phyloP scores from a whole-genome alignment of 2,888 invertebrate species.

The Trilocha varians region DNA sequence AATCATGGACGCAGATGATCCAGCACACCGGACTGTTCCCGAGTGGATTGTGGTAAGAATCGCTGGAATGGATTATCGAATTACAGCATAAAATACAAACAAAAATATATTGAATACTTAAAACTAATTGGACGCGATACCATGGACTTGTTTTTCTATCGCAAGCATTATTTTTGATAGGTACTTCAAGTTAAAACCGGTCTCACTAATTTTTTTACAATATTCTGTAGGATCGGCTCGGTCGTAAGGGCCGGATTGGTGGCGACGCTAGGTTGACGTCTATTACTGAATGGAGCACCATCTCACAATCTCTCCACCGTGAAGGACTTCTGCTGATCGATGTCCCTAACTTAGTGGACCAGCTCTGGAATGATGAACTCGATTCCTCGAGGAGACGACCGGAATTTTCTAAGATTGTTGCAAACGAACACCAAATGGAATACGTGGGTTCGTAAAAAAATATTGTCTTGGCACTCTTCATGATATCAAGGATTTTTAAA shows the following conservation, averaged over 20 bases:
- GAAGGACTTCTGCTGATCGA: constrained; percentile 69
- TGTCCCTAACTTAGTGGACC: constrained; percentile 82
- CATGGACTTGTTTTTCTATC: no score
- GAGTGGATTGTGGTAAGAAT: constrained; percentile 77
- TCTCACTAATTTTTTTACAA: no score
- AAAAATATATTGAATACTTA: no score
- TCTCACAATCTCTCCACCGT: constrained; percentile 70
- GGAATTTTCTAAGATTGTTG: constrained; percentile 73
- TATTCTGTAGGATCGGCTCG: constrained; percentile 35
- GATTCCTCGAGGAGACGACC: constrained; percentile 61
- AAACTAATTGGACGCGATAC: no score
- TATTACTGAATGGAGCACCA: constrained; percentile 77
- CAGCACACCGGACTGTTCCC: constrained; percentile 72
- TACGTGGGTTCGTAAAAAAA: constrained; percentile 64
- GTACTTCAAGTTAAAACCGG: no score
- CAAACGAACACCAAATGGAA: constrained; percentile 74
- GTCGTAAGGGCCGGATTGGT: constrained; percentile 75
- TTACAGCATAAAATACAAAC: no score
- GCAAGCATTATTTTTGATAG: no score
- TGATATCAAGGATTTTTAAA: no score
- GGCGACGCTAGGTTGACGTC: constrained; percentile 83
- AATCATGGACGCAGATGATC: constrained; percentile 83
- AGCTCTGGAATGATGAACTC: constrained; percentile 79
- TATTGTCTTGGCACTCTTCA: no score
- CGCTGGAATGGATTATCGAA: background rate